A percentile compares a stretch with the other conserved stretches of the same genome.
Conservation (phyloP, 2,888 invertebrate species). For the Oxytorus armatus region DNA sequence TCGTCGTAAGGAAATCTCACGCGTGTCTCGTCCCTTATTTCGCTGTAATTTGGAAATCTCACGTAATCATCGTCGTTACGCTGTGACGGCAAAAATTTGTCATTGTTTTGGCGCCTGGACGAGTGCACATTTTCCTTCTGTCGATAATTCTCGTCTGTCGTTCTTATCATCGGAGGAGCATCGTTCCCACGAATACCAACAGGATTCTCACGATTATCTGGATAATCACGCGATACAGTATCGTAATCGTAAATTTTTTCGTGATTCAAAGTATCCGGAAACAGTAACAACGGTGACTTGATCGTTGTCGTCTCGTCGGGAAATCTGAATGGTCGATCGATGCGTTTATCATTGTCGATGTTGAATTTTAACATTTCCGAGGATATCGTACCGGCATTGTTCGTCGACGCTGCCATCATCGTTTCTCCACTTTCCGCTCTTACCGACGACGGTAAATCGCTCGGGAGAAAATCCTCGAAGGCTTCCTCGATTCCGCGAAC, state of each 20-base stretch:
- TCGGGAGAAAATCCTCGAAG: constrained; percentile 7
- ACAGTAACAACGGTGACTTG: constrained; percentile 7
- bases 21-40: constrained; percentile 63
- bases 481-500: constrained; percentile 37
- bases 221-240: constrained; percentile 27
- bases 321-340: constrained; percentile 30
- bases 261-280: no score
- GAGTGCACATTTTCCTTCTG: no score
- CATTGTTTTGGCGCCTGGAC: constrained; percentile 8
- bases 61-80: constrained; percentile 67
- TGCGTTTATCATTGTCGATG: constrained; percentile 24
- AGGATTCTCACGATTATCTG: constrained; percentile 5
- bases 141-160: constrained; percentile 62
- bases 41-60: constrained; percentile 73
- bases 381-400: constrained; percentile 55
- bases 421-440: constrained; percentile 56
- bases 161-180: constrained; percentile 55
- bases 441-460: constrained; percentile 3
- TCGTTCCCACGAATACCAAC: constrained; percentile 23
- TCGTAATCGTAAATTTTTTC: constrained; percentile 57
- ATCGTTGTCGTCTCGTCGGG: constrained; percentile 14
- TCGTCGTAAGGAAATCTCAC: constrained; percentile 79
- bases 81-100: neutral
- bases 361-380: constrained; percentile 29
- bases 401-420: constrained; percentile 69